A percentile compares a stretch with the other conserved stretches of the same genome.
Conservation (phyloP, 2,888 invertebrate species). For the Blera fallax region DNA sequence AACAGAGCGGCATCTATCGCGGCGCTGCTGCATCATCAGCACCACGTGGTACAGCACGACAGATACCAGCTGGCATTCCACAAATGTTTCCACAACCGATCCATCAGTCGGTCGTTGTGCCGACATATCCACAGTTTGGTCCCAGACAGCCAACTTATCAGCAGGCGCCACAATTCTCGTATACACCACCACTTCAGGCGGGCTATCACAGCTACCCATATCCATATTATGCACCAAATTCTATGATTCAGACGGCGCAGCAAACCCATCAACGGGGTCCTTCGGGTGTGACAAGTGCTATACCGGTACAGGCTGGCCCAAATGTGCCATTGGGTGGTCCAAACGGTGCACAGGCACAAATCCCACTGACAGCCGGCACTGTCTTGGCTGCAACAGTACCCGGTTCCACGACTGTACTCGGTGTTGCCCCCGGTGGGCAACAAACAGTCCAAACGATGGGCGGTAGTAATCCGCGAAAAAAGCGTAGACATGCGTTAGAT, state of each 20-base stretch:
- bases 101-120: constrained; percentile 77
- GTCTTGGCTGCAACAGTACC: constrained; percentile 78
- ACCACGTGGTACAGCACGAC: constrained; percentile 76
- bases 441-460: constrained; percentile 47
- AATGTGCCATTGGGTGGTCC: constrained; percentile 77
- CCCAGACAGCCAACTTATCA: constrained; percentile 77
- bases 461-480: constrained; percentile 74
- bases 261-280: constrained; percentile 76
- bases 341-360: constrained; percentile 76
- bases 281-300: constrained; percentile 76
- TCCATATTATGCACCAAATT: constrained; percentile 68
- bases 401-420: constrained; percentile 82
- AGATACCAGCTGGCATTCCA: constrained; percentile 75
- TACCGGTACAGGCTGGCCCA: constrained; percentile 77
- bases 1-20: constrained; percentile 77
- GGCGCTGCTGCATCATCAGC: constrained; percentile 76
- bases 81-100: constrained; percentile 77
- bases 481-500: constrained; percentile 80
- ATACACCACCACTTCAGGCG: constrained; percentile 75
- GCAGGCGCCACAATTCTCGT: constrained; percentile 76
- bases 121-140: constrained; percentile 76
- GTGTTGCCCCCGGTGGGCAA: constrained; percentile 77
- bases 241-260: constrained; percentile 75
- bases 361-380: constrained; percentile 74
- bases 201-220: constrained; percentile 70